phyloP scores from a whole-genome alignment of 2,888 invertebrate genomes.

The Mayetiola destructor region DNA sequence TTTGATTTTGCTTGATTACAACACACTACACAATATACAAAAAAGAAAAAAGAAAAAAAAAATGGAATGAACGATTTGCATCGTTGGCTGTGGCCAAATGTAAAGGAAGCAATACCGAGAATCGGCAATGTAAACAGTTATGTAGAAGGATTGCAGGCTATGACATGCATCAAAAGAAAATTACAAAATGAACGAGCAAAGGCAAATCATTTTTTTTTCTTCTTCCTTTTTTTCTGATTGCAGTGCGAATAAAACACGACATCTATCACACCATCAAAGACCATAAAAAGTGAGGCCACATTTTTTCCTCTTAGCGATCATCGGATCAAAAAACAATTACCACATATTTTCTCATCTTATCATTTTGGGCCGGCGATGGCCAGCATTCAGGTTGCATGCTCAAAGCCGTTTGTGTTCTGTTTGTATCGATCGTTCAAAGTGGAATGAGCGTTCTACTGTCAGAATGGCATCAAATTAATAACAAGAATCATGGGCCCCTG shows the following conservation, averaged over 20 bases:
- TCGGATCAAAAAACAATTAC: conserved; percentile 12
- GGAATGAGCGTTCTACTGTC: too few relatives aligned
- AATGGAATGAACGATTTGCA: background rate
- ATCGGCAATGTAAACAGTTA: background rate
- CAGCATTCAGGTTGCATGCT: too few relatives aligned
- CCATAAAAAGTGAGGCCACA: background rate
- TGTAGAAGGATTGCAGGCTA: too few relatives aligned
- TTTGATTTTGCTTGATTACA: background rate
- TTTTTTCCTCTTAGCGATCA: background rate
- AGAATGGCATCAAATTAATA: too few relatives aligned
- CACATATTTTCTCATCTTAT: conserved; percentile 1
- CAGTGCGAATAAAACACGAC: background rate
- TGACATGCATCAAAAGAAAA: background rate
- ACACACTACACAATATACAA: background rate
- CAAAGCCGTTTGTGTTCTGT: too few relatives aligned
- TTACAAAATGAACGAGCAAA: background rate
- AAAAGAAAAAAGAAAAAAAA: background rate
- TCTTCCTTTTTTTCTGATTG: too few relatives aligned
- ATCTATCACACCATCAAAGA: conserved; percentile 2
- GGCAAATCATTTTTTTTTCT: conserved; percentile 10
- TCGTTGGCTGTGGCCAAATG: too few relatives aligned
- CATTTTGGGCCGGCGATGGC: too few relatives aligned
- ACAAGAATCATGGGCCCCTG: too few relatives aligned
- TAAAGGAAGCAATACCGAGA: background rate
- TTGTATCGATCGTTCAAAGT: too few relatives aligned